Evolutionary conservation across 2,888 invertebrate species (phyloP), one percentile per base, ranked within the genome.

Genomic region (Temnothorax rugatulus): DNA sequence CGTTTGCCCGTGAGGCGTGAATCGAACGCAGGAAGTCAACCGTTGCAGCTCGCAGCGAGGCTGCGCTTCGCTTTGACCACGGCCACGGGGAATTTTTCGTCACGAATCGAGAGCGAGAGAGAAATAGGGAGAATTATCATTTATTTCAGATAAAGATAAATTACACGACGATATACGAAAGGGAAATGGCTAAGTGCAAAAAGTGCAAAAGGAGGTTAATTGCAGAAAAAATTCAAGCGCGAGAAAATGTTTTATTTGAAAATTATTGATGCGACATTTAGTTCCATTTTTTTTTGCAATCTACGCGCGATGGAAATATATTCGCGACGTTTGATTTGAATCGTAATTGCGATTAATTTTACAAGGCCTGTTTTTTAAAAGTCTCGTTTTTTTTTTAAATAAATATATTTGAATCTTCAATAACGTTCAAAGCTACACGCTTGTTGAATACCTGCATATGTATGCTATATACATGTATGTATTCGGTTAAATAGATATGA

Each of bases 1-100:
- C 79, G 83, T 87, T 87, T 73, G 83, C 81, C 81, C 74, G 81
- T 59, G 87, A 73, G 87, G 81, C 83, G 87, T 77, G 87, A 86
- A 82, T 64, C 64, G 68, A 79, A 74, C 88, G 76, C 77, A 61
- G 76, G 76, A 88, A 82, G 82, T 84, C 87, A 84, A 81, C 52
- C 73, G 68, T 83, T 63, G 83, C 54, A 73, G 73, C 61, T 41
- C 57, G 74, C 74, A 41, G 59, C 34, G 59, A 71, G 59, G 47
- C 57, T 34, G 29, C 9, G 15, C n/a, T 11, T 9, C 38, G 41
- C 79, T 79, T 81, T 68, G 83, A 79, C 47, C 68, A 15, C 15
- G 68, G 57, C 21, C 18, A 38, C 54, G 44, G 18, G 25, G 44
- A 66, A 76, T 52, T 82, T 82, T 64, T 81, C 47, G 64, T 41